These are phyloP conservation scores for Leucopternis melanops DNA, from an alignment of 2,113 vertebrate species.

Conservation along the genomic window DNA sequence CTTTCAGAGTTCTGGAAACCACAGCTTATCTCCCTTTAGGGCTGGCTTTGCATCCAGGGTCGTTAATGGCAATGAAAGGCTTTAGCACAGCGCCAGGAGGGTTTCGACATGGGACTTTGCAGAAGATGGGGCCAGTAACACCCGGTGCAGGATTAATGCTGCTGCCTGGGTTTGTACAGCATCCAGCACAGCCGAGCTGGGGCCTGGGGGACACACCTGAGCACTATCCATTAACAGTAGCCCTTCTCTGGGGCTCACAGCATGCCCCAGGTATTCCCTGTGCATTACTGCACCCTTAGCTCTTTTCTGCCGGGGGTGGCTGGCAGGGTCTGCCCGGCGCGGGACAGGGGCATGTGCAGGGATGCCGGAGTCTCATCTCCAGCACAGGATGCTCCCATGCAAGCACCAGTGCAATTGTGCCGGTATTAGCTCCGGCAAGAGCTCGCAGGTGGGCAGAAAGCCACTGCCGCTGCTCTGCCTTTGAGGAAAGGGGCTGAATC, in stretches of 20 bases:
- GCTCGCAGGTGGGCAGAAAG: neutral
- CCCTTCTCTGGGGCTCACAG: neutral
- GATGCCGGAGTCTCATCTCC: neutral
- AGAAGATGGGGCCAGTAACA: neutral
- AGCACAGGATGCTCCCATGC: neutral
- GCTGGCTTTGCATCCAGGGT: neutral
- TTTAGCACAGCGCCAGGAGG: neutral
- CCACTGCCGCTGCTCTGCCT: neutral
- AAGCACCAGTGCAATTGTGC: accelerated
- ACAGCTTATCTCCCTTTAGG: neutral
- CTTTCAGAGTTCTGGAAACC: neutral
- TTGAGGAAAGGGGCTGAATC: neutral
- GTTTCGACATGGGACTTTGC: neutral
- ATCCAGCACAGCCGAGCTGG: neutral
- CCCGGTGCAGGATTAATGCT: accelerated
- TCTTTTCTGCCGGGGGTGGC: neutral
- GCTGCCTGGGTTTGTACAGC: neutral
- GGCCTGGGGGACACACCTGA: neutral
- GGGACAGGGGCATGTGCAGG: accelerated
- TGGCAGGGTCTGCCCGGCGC: neutral
- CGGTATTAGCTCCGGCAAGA: accelerated
- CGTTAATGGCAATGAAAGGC: accelerated
- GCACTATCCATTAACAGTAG: neutral
- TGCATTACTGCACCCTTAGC: neutral
- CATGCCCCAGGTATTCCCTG: neutral